Conservation (phyloP, 2,888 invertebrate genomes). For the Tipula confusa region DNA sequence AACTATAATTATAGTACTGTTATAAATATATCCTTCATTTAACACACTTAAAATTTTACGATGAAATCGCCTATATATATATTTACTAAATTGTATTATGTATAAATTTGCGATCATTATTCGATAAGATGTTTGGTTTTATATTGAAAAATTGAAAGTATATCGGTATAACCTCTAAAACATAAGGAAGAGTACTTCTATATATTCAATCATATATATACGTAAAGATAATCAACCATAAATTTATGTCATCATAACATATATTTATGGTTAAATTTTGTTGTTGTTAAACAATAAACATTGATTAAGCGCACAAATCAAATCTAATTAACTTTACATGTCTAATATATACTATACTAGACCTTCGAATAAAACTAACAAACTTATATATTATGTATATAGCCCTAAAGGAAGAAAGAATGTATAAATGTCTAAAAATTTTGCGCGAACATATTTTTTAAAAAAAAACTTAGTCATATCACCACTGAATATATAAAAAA, state of each 20-base stretch:
- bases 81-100: neutral
- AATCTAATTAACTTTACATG: neutral
- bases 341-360: neutral
- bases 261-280: neutral
- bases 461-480: conserved; percentile 7
- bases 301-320: conserved; percentile 12
- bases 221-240: neutral
- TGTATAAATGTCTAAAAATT: neutral
- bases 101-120: neutral
- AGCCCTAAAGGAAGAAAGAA: conserved; percentile 20
- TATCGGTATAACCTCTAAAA: neutral
- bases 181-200: neutral
- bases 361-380: neutral
- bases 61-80: too few species aligned
- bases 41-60: neutral
- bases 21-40: neutral
- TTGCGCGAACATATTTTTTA: neutral
- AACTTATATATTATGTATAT: neutral
- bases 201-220: neutral
- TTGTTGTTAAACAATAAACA: neutral
- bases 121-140: neutral
- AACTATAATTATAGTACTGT: neutral
- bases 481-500: neutral
- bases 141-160: neutral
- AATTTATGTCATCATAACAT: neutral